phyloP scores from a whole-genome alignment of 2,797 vertebrate species.

The Benthosema pterotum region DNA sequence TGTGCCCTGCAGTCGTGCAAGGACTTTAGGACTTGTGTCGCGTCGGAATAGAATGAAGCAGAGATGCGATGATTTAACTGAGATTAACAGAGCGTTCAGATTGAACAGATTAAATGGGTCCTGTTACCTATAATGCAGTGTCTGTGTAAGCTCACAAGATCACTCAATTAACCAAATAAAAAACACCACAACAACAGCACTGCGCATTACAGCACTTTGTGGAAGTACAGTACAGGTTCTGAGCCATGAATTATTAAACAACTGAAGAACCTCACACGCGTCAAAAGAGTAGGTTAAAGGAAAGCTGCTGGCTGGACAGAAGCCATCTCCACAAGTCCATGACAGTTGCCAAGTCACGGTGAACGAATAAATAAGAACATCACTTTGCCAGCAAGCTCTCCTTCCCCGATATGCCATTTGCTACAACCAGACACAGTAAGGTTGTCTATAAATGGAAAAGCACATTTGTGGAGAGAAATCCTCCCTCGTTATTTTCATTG shows the following conservation, averaged over 20 bases:
- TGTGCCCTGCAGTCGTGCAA: too few species aligned
- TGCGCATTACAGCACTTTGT: background rate
- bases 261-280: constrained; percentile 14
- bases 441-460: background rate
- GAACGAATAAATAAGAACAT: constrained; percentile 19
- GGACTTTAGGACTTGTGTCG: too few species aligned
- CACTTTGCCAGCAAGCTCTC: constrained; percentile 22
- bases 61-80: constrained; percentile 14
- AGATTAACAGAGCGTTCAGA: constrained; percentile 16
- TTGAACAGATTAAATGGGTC: constrained; percentile 26
- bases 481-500: too few species aligned
- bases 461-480: background rate
- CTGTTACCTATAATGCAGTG: constrained; percentile 10
- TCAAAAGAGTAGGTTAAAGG: constrained; percentile 6
- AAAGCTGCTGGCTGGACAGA: constrained; percentile 43
- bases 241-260: constrained; percentile 15
- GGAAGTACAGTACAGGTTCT: constrained; percentile 7
- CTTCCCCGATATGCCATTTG: constrained; percentile 11
- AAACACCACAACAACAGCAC: background rate
- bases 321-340: constrained; percentile 35
- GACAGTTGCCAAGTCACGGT: constrained; percentile 11
- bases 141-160: background rate
- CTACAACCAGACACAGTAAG: background rate
- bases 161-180: constrained; percentile 1
- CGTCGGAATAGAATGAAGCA: constrained; percentile 14